Conservation (phyloP, 2,888 invertebrate genomes). For the Unio delphinus region DNA sequence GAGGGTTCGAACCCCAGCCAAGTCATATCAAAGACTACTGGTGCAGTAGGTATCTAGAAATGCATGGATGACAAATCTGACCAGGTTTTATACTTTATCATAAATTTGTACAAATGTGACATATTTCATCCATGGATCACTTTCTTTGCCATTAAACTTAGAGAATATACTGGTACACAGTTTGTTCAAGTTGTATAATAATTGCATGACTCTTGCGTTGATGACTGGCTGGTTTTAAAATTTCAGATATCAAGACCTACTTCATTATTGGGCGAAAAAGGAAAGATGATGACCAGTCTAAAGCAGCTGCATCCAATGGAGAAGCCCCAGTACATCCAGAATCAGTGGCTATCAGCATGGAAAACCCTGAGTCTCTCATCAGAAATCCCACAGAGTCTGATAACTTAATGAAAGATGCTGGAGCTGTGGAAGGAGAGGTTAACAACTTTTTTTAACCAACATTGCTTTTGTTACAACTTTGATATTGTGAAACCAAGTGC, state of each 20-base stretch:
- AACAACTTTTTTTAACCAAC: not conserved
- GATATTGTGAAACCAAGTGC: too few relatives aligned
- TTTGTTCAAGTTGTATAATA: not conserved
- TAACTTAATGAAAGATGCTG: constrained; percentile 27
- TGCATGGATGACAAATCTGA: too few relatives aligned
- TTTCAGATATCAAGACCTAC: constrained; percentile 60
- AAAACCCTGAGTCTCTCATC: constrained; percentile 15
- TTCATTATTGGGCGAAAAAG: constrained; percentile 57
- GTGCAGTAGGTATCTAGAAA: too few relatives aligned
- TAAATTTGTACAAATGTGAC: too few relatives aligned
- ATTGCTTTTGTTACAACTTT: constrained; percentile 1
- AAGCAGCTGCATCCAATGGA: constrained; percentile 8
- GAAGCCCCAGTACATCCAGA: constrained; percentile 18
- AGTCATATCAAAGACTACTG: too few relatives aligned
- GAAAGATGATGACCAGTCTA: constrained; percentile 12
- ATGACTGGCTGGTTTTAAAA: too few relatives aligned
- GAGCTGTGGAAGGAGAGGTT: constrained; percentile 19
- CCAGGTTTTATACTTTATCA: too few relatives aligned
- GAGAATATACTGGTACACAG: too few relatives aligned
- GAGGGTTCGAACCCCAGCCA: too few relatives aligned
- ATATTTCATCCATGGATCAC: too few relatives aligned
- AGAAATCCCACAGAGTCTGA: constrained; percentile 26
- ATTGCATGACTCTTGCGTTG: not conserved
- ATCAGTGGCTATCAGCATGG: constrained; percentile 25
- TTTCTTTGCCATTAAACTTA: too few relatives aligned